Evolutionary conservation across 2,888 invertebrate species (phyloP).

Genomic region (Meiosimyza decipiens): DNA sequence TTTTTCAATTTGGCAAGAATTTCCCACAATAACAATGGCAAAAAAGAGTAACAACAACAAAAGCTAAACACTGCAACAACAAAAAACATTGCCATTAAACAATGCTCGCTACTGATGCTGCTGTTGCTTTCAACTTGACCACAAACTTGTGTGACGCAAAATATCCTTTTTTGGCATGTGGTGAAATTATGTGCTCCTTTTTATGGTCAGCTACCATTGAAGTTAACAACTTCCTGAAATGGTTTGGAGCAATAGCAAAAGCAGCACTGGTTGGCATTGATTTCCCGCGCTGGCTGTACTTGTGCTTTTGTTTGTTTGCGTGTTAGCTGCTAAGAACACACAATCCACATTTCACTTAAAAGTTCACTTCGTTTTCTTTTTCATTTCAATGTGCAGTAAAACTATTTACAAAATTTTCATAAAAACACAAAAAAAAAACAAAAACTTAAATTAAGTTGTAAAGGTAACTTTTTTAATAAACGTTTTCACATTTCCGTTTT

Average conservation of each 20-base stretch:
- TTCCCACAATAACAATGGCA: conserved; percentile 6
- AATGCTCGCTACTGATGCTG: background rate
- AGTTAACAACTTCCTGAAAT: conserved; percentile 24
- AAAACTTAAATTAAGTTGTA: too few species aligned
- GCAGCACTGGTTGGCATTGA: conserved; percentile 6
- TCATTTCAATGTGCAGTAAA: too few species aligned
- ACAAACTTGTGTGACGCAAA: background rate
- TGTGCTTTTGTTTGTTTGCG: background rate
- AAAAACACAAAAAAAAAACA: too few species aligned
- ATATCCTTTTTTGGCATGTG: conserved; percentile 24
- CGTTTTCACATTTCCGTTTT: too few species aligned
- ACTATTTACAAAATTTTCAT: too few species aligned
- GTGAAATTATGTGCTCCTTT: conserved; percentile 32
- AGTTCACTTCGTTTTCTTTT: too few species aligned
- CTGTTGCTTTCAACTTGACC: conserved; percentile 12
- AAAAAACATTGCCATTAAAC: background rate
- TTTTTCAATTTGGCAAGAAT: conserved; percentile 11
- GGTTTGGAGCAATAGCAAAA: background rate
- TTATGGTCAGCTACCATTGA: conserved; percentile 26
- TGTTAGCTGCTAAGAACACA: background rate
- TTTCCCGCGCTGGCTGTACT: background rate
- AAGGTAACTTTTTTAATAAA: too few species aligned
- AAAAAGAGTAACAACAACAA: background rate
- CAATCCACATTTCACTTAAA: too few species aligned
- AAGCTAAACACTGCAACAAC: background rate